These are phyloP conservation scores for Catostylus mosaicus DNA, from an alignment of 30 jellyfish, hydroid and myxozoan genomes.

Conservation along the genomic window DNA sequence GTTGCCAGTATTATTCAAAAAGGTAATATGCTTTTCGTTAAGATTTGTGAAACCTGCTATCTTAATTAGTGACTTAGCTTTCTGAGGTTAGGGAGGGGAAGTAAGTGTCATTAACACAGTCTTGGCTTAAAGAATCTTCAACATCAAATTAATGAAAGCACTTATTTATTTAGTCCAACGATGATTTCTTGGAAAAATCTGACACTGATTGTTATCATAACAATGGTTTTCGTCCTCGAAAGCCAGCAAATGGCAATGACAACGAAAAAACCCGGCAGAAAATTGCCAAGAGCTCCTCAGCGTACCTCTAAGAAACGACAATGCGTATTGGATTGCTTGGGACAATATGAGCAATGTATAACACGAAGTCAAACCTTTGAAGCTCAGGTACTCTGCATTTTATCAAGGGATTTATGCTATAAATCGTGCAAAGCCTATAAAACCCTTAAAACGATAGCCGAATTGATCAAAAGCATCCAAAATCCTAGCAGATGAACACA, in stretches of 20 bases:
- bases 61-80: too few species aligned
- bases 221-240: neutral
- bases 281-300: neutral
- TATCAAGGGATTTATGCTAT: slow-evolving; percentile 17
- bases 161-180: neutral
- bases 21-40: too few species aligned
- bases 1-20: too few species aligned
- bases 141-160: neutral
- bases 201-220: neutral
- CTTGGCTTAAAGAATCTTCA: too few species aligned
- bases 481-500: neutral
- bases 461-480: neutral
- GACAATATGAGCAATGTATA: slow-evolving; percentile 9
- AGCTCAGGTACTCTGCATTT: slow-evolving; percentile 24
- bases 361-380: neutral
- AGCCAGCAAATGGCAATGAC: neutral
- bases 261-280: neutral
- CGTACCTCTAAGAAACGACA: neutral
- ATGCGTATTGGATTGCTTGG: slow-evolving; percentile 15
- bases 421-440: neutral
- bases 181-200: neutral
- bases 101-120: too few species aligned
- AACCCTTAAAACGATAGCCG: neutral
- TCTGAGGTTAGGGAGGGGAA: too few species aligned
- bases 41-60: too few species aligned